Evolutionary conservation across 1,140 invertebrate species (phyloP).

Genomic region (Scaptomyza pallida): DNA sequence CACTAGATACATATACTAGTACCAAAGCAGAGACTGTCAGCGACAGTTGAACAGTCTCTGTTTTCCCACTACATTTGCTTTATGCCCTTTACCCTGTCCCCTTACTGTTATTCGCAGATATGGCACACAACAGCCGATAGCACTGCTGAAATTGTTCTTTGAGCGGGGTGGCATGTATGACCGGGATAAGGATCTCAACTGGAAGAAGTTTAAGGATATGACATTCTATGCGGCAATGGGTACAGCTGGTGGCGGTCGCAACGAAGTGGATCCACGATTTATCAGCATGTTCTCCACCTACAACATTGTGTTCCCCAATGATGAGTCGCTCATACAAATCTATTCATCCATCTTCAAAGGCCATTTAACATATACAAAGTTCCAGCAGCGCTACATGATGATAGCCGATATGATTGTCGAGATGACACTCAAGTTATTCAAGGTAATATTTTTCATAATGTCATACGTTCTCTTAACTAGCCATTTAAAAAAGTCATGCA

Average conservation of each 20-base stretch:
- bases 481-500: not conserved
- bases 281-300: constrained; percentile 94
- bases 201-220: constrained; percentile 94
- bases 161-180: constrained; percentile 95
- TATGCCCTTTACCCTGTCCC: not conserved
- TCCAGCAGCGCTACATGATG: constrained; percentile 87
- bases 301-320: constrained; percentile 92
- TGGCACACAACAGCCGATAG: constrained; percentile 96
- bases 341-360: constrained; percentile 92
- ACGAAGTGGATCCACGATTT: constrained; percentile 95
- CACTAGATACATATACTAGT: constrained; percentile 28
- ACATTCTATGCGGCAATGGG: constrained; percentile 93
- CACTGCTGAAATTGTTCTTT: constrained; percentile 93
- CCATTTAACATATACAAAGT: constrained; percentile 87
- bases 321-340: constrained; percentile 91
- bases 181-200: constrained; percentile 93
- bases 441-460: constrained; percentile 85
- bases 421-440: constrained; percentile 93
- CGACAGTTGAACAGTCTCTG: constrained; percentile 17
- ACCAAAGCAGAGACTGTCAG: not conserved
- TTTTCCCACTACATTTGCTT: not conserved
- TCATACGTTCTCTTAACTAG: not conserved
- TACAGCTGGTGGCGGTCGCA: constrained; percentile 89
- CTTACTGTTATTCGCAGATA: constrained; percentile 86
- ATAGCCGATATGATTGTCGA: constrained; percentile 88